A percentile compares a stretch with the other conserved stretches of the same genome.
Conservation (phyloP, 2,797 vertebrate species). For the Arnoldichthys spilopterus region DNA sequence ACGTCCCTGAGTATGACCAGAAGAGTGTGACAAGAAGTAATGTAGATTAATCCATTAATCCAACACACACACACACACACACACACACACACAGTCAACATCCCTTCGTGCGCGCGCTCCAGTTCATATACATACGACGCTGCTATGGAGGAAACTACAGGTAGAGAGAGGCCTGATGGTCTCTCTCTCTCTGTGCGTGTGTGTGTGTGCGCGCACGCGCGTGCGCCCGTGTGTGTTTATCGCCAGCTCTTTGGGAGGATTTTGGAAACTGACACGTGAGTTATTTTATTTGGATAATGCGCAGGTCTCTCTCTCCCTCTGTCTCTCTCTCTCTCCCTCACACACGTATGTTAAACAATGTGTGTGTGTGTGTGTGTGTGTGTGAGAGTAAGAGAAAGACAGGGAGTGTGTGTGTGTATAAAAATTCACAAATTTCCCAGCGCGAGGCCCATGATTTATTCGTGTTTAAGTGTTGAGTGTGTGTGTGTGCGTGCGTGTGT, state of each 20-base stretch:
- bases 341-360: conserved; percentile 44
- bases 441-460: conserved; percentile 78
- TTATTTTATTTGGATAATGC: conserved; percentile 58
- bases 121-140: neutral
- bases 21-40: too few relatives aligned
- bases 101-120: too few relatives aligned
- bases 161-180: neutral
- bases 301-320: conserved; percentile 27
- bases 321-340: conserved; percentile 13
- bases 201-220: neutral
- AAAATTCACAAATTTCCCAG: conserved; percentile 66
- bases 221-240: conserved; percentile 34
- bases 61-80: too few relatives aligned
- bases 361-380: conserved; percentile 21
- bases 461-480: conserved; percentile 77
- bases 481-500: conserved; percentile 59
- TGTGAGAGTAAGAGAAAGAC: neutral
- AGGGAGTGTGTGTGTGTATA: conserved; percentile 47
- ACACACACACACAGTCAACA: too few relatives aligned
- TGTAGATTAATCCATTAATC: too few relatives aligned
- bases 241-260: conserved; percentile 30
- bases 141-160: neutral
- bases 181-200: neutral
- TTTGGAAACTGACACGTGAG: conserved; percentile 43
- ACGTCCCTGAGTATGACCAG: too few relatives aligned